Percentiles rank a stretch among this genome's conserved stretches.
Conservation (phyloP, 2,113 vertebrate species). For the Antechinus stuartii region DNA sequence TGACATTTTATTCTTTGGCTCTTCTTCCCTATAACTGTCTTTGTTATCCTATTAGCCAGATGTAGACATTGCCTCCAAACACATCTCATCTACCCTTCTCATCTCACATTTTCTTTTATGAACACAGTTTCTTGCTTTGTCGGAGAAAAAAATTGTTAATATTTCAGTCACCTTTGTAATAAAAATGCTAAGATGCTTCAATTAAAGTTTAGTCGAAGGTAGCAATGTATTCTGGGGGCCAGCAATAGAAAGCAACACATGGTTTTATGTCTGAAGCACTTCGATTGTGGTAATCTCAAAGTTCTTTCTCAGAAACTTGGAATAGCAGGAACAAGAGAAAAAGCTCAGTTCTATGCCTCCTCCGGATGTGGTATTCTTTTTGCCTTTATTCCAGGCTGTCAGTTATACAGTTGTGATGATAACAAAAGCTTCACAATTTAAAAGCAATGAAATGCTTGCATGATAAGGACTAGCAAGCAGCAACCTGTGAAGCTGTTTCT, state of each 20-base stretch:
- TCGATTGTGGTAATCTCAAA: neutral
- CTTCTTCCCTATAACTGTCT: conserved; percentile 54
- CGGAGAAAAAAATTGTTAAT: neutral
- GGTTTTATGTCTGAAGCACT: accelerated
- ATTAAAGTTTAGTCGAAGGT: neutral
- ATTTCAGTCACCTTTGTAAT: neutral
- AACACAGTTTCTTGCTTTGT: conserved; percentile 24
- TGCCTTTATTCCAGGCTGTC: conserved; percentile 39
- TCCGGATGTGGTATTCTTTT: neutral
- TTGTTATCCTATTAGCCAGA: conserved; percentile 66
- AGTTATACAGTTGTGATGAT: neutral
- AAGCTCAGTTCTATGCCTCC: neutral
- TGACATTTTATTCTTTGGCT: conserved; percentile 56
- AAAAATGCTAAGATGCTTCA: conserved; percentile 23
- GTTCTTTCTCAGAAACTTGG: neutral
- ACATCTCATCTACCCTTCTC: neutral
- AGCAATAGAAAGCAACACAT: neutral
- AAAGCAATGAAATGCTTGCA: conserved; percentile 56
- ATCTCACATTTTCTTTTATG: conserved; percentile 31
- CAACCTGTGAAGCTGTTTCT: conserved; percentile 23
- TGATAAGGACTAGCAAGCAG: neutral
- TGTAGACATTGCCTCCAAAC: conserved; percentile 41
- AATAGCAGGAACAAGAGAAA: neutral
- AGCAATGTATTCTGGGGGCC: neutral
- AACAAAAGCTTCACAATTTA: conserved; percentile 62